Base-by-base conservation (phyloP, 2,113 vertebrate genomes). In the chimpanzee (Pan troglodytes) region DNA sequence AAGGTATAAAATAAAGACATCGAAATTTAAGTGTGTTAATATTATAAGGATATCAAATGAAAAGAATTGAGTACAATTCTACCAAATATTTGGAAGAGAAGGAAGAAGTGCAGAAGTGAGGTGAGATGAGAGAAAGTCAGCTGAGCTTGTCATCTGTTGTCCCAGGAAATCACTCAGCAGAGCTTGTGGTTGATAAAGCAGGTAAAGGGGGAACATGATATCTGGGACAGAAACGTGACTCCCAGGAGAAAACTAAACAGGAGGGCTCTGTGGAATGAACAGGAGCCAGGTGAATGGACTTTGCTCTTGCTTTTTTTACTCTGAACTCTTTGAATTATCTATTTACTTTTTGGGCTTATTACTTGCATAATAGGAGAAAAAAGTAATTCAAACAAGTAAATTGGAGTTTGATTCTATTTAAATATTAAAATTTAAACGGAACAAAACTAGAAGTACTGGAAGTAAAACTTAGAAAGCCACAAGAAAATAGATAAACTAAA, bases 401-500 rank as follows among this genome's bases (percentile, higher is more conserved):
- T 27, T 84, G 22, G 48, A 87, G 12, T 48, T 50, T 89, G 38
- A 59, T 12, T 48, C 8, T 23, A 20, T 78, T 86, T 43, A 89
- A 82, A 79, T 59, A 72, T 82, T 57, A 86, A 92, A 85, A 89
- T 59, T 88, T n/a, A 79, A 32, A 92, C 92, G 27, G 12, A 64
- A 23, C 14, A 73, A 48, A 83, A 43, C 59, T n/a, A 76, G 75
- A 88, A 67, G 20, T 61, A 2, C 38, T 38, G 6, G 48, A 93
- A 89, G 16, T 73, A 59, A 43, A 27, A 67, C 80, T 55, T 22
- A 90, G 68, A 85, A 73, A 72, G 2, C 6, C 11, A 64, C 73
- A 90, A 61, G 43, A 57, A 86, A 92, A 93, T 1, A 92, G 4
- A 93, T 35, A 78, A 89, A 85, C 40, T 50, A 73, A 86, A 95